A percentile compares a stretch with the other conserved stretches of the same genome.
Conservation (phyloP, 1,140 invertebrate species). For the Pseudoatta argentina region DNA sequence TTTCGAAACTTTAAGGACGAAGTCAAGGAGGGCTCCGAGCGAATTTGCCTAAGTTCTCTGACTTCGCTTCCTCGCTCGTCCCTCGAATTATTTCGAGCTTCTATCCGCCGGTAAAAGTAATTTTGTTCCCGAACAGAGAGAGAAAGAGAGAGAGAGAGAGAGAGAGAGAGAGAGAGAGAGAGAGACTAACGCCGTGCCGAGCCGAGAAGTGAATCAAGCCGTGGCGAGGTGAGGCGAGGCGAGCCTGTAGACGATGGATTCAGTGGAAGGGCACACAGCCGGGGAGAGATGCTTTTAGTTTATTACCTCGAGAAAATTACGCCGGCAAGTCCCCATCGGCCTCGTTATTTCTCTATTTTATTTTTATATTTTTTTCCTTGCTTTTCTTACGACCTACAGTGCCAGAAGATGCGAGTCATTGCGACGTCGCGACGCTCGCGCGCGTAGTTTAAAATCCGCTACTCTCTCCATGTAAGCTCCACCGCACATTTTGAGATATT, state of each 20-base stretch:
- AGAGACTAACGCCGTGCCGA: neutral
- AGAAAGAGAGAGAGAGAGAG: constrained; percentile 3
- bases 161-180: neutral
- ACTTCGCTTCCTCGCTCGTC: constrained; percentile 59
- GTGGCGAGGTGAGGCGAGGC: constrained; percentile 22
- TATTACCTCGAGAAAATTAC: constrained; percentile 77
- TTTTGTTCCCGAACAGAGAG: constrained; percentile 65
- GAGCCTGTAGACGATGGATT: constrained; percentile 35
- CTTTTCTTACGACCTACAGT: neutral
- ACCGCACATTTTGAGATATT: constrained; percentile 50
- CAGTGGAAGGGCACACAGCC: constrained; percentile 41
- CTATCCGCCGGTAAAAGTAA: constrained; percentile 74
- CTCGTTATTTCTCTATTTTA: constrained; percentile 35
- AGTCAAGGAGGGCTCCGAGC: constrained; percentile 59
- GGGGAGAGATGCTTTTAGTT: constrained; percentile 76
- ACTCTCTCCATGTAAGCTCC: constrained; percentile 1
- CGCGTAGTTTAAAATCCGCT: constrained; percentile 11
- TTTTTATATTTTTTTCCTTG: neutral
- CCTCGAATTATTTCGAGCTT: constrained; percentile 71
- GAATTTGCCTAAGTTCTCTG: constrained; percentile 61
- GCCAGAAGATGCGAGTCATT: constrained; percentile 19
- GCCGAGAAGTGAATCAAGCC: constrained; percentile 17
- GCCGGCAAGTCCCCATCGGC: constrained; percentile 46
- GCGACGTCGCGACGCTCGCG: neutral
- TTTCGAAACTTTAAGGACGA: constrained; percentile 63